These are phyloP conservation scores for Falco novaeseelandiae DNA, from an alignment of 2,797 vertebrate genomes.

Conservation along the genomic window DNA sequence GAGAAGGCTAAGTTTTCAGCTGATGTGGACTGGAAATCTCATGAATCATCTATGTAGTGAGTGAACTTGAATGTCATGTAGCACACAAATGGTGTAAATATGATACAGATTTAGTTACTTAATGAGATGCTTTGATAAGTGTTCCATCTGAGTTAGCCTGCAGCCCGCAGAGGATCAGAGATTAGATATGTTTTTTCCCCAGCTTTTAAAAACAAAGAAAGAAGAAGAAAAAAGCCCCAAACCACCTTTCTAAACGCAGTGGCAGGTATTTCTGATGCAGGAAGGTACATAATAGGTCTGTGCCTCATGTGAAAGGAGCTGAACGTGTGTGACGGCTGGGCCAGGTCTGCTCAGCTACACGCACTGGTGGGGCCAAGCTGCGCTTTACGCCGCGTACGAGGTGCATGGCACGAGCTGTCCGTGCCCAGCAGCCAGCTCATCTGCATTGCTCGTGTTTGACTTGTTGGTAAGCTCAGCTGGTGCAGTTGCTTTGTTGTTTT, in stretches of 20 bases:
- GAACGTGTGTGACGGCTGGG: not conserved
- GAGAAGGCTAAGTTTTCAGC: not conserved
- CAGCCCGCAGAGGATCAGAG: not conserved
- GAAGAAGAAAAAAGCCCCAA: not conserved
- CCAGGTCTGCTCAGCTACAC: fast-evolving
- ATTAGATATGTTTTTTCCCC: not conserved
- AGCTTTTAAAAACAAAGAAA: not conserved
- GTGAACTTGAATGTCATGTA: not conserved
- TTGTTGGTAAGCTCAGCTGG: not conserved
- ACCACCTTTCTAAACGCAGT: not conserved
- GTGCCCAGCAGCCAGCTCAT: not conserved
- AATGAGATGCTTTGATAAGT: not conserved
- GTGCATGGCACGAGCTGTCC: fast-evolving
- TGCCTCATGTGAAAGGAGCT: not conserved
- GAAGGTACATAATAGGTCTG: not conserved
- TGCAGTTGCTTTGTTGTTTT: not conserved
- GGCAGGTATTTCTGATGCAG: not conserved
- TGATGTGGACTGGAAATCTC: not conserved
- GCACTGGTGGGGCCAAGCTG: not conserved
- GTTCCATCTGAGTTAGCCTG: not conserved
- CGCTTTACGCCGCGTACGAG: fast-evolving
- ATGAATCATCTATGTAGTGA: not conserved
- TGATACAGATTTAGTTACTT: not conserved
- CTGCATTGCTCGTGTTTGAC: not conserved
- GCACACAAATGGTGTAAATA: not conserved